Conservation (phyloP, 2,888 invertebrate genomes). For the Euclidia mi region DNA sequence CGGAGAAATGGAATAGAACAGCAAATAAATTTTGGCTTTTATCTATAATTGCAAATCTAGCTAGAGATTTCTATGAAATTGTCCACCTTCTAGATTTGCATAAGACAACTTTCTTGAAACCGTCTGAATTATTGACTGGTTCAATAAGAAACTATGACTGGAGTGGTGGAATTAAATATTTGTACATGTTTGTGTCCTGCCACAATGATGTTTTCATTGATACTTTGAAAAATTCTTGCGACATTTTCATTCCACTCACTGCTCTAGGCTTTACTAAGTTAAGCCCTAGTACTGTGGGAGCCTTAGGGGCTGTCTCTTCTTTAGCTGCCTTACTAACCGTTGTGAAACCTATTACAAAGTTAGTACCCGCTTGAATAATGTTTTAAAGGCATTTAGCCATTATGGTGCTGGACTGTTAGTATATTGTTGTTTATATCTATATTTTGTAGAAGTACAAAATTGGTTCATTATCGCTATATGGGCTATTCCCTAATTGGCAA, state of each 20-base stretch:
- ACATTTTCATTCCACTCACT: constrained; percentile 96
- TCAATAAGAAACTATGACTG: constrained; percentile 68
- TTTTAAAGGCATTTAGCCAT: constrained; percentile 9
- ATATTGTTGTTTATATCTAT: constrained; percentile 7
- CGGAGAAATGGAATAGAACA: constrained; percentile 93
- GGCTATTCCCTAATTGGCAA: background rate
- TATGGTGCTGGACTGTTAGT: constrained; percentile 45
- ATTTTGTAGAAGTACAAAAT: constrained; percentile 11
- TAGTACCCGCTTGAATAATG: constrained; percentile 89
- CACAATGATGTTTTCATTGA: constrained; percentile 94
- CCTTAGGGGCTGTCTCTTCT: constrained; percentile 95
- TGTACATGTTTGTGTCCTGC: constrained; percentile 72
- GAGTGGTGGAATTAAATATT: constrained; percentile 66
- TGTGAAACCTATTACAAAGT: constrained; percentile 94
- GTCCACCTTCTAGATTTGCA: constrained; percentile 90
- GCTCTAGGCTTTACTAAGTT: constrained; percentile 94
- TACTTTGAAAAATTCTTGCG: constrained; percentile 95
- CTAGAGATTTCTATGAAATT: constrained; percentile 96
- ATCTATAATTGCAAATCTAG: constrained; percentile 94
- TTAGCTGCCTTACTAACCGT: constrained; percentile 94
- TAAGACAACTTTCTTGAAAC: constrained; percentile 78
- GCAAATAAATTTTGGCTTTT: constrained; percentile 96
- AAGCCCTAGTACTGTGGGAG: constrained; percentile 94
- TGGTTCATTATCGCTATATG: too few species aligned
- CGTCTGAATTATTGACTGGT: constrained; percentile 74